Evolutionary conservation across 1,140 invertebrate genomes (phyloP), one percentile per base, ranked within the genome.

Genomic region (Pissodes strobi): DNA sequence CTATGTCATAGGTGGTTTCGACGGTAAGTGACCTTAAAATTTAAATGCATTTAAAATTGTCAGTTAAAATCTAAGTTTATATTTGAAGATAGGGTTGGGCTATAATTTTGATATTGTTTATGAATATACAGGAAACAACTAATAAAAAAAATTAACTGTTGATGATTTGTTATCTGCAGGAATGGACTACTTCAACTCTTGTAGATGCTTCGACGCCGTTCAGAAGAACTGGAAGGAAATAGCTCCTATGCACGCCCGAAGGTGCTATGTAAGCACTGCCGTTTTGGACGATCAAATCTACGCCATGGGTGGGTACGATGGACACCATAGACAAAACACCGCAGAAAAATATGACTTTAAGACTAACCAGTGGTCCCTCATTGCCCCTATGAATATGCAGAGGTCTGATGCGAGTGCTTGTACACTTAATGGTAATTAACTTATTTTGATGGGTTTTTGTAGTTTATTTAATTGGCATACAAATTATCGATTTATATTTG

Each of bases 301-400:
- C 72, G 88, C 89, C 0, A 88, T 91, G 83, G 88, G 90, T 22
- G 90, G 90, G 2, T 91, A 85, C 72, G 88, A 91, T 76, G 90
- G 91, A 3, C 84, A 87, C 64, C 81, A 85, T 71, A 81, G 89
- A 10, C 84, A 90, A 67, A 88, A 88, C 67, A 87, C 86, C 0
- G 90, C 86, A n/a, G 91, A 93, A 74, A 81, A 84, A 49, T 92
- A 91, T 73, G 84, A 91, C 74, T 85, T 87, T 17, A 80, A 80
- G 15, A 82, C 79, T 4, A 88, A 88, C 68, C 84, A 86, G 34
- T 88, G 86, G 87, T 80, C 84, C 0, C 63, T 84, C 19, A 85
- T 86, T 10, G 82, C 85, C 0, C 82, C 86, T 0, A 88, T 90
- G 83, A 83, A 86, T 64, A 76, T 84, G 69, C 83, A 84, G 60